Base-by-base conservation (phyloP, 2,888 invertebrate genomes). In the Eubasilissa splendida region DNA sequence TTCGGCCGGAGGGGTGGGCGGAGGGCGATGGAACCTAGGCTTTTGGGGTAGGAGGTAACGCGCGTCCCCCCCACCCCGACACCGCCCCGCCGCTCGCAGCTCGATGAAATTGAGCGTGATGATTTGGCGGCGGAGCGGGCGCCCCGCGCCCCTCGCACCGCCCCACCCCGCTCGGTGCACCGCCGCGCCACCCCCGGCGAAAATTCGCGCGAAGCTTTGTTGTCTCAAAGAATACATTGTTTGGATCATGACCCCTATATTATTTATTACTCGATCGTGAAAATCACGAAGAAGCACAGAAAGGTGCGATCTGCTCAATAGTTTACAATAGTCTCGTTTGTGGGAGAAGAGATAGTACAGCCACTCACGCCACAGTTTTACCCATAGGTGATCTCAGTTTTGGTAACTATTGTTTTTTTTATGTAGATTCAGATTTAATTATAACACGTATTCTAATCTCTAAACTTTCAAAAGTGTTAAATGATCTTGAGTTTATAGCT, bases 111-210 rank as follows among this genome's bases (percentile, higher is more conserved):
- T 80, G 80, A 80, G 80, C 80, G 77, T 77, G 77, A 80, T 73
- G 80, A 80, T 80, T 66, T 65, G 77, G 80, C 52, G 60, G 77
- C 56, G 66, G 77, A 63, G 70, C 74, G 75, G 70, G 59, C 68
- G 78, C 90, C 89, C 88, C 87, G 66, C 65, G 63, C 60, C 14
- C 14, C 60, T 1, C 60, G n/a, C 5, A 10, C 14, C 60, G 60
- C 60, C n/a, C 60, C 42, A n/a, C 42, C 66, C 50, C 31, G 31
- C 50, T 58, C 77, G 7, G 50, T 70, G 52, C 71, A 76, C 50
- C 65, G 68, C 60, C 11, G 52, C n/a, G 9, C 76, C 60, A 80
- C 78, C 70, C 81, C 76, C 52, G 22, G 10, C 22, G n/a, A 14
- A 68, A 68, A 12, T 50, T 42, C 33, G 52, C 66, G 70, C 70